These are phyloP conservation scores for Eristalis tenax DNA, from an alignment of 2,888 invertebrate genomes.

Conservation along the genomic window DNA sequence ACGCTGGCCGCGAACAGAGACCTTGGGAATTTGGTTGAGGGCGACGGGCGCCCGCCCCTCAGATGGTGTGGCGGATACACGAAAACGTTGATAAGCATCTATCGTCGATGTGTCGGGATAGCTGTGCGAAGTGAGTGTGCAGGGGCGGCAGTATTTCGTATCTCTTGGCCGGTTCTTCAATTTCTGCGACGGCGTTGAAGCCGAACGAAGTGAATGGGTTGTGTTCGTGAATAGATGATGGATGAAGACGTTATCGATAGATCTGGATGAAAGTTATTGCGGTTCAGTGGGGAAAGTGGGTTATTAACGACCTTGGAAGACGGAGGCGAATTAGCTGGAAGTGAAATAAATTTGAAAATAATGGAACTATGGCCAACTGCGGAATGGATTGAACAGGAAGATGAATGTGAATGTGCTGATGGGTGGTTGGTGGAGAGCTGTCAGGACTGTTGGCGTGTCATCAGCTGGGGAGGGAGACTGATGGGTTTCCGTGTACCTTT, in stretches of 20 bases:
- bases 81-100: conserved; percentile 19
- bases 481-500: too few species aligned
- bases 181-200: not conserved
- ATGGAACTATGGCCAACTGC: not conserved
- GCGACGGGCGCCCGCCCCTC: not conserved
- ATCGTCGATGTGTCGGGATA: conserved; percentile 11
- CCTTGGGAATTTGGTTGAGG: not conserved
- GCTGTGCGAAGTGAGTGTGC: not conserved
- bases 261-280: not conserved
- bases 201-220: not conserved
- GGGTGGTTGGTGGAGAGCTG: not conserved
- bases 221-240: conserved; percentile 1
- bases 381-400: not conserved
- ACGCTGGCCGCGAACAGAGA: conserved; percentile 9
- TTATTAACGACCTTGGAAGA: not conserved
- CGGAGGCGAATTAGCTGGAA: not conserved
- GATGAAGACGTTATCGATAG: not conserved
- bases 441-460: too few species aligned
- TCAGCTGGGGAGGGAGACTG: too few species aligned
- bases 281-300: not conserved
- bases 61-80: not conserved
- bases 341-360: not conserved
- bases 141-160: not conserved
- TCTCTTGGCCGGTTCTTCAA: not conserved
- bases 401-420: not conserved